Evolutionary conservation across 1,140 invertebrate species (phyloP), one percentile per base, ranked within the genome.

Genomic region (Tetragonula clypearis): DNA sequence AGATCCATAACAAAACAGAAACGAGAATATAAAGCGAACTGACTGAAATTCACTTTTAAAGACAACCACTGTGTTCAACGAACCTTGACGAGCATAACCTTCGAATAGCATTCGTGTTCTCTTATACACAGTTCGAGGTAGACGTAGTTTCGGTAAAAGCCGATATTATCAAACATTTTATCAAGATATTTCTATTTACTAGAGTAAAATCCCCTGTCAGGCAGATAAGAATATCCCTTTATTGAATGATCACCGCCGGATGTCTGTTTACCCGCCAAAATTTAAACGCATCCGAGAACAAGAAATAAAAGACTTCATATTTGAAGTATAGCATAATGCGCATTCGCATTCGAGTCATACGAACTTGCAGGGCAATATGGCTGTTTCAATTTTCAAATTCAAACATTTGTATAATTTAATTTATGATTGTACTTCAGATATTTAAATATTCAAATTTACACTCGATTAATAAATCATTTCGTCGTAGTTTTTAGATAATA

Each of bases 111-210:
- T 86, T 88, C 79, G 72, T 87, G 66, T 68, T 79, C 56, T 35
- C n/a, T 86, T 68, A 77, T 80, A 78, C 74, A 82, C 30, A 2
- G 79, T 88, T 85, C 80, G 71, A 79, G 73, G 23, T 87, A 90
- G 87, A 82, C 86, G 85, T 91, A 82, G 86, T 88, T 91, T 69
- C 65, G 62, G 60, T 80, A 73, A 69, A 17, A 56, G 62, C 60
- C 6, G 65, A 86, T 82, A 82, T 49, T 49, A 49, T 49, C 41
- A 17, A 41, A 19, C 49, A 41, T 76, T 86, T 82, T 85, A 77
- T 85, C 73, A 85, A 68, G 49, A 81, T 81, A 75, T 75, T 75
- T 74, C 35, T 60, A 17, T 69, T 30, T 11, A 21, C 58, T 15
- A n/a, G 53, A 30, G 23, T 73, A 41, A 80, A 80, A 30, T 58